Evolutionary conservation across 2,113 vertebrate genomes (phyloP), one percentile per base, ranked within the genome.

Genomic region (Saccopteryx bilineata): DNA sequence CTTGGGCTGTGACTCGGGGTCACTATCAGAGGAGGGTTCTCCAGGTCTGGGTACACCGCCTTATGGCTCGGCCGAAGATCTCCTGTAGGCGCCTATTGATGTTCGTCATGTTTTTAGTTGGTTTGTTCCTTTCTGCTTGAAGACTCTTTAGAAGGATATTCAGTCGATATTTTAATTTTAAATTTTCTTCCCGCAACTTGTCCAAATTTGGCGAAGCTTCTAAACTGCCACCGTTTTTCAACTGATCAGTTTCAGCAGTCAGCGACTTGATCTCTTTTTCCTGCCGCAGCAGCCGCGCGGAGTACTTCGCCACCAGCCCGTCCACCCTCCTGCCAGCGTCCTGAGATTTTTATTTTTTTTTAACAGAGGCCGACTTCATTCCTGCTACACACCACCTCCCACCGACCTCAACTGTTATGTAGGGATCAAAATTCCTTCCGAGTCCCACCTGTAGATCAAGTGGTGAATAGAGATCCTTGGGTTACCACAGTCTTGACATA

Each of bases 1-100:
- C 96, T 99, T 99, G 94, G 99, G 98, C 98, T 99, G 99, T 99
- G 99, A 97, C 98, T 99, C 71, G 99, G 99, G 0, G 99, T 98
- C 91, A 99, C 99, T 19, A 98, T 96, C 15, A 99, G 98, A 0
- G 99, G 99, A 3, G 99, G 99, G 84, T 99, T 98, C 97, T 99
- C 99, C 90, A 99, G 97, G 92, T 99, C 99, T 3, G 99, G 99
- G 94, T 98, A 99, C 1, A 99, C 98, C 19, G 98, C 97, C 91
- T 96, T 98, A 99, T 99, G 95, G 99, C 99, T 58, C 80, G 88
- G 68, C 98, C 98, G 54, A 99, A 99, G 91, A 99, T 80, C 52
- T 99, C 99, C 97, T 99, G 99, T 15, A 99, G 99, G 71, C 95
- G 97, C 90, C 98, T 98, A 98, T 99, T 99, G 96, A 99, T 99